Evolutionary conservation across 2,113 vertebrate species (phyloP).

Genomic region (Plestiodon gilberti): DNA sequence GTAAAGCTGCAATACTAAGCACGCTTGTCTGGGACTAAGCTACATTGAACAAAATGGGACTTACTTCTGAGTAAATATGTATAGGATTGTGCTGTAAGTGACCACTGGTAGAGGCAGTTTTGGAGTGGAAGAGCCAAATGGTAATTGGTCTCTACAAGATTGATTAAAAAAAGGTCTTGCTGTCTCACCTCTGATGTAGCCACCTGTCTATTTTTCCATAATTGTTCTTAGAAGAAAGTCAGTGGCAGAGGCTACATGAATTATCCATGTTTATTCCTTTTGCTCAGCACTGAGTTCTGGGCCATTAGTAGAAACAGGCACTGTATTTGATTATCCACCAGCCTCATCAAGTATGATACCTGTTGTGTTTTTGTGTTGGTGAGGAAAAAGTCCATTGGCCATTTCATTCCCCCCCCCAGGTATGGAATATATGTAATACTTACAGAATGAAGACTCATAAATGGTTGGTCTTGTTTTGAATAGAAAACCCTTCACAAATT

Average conservation of each 20-base stretch:
- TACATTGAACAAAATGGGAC: too few species aligned
- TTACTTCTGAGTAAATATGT: too few species aligned
- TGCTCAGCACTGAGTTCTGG: background rate
- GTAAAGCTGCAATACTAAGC: too few species aligned
- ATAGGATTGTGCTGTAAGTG: too few species aligned
- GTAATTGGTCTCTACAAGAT: too few species aligned
- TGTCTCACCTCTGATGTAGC: too few species aligned
- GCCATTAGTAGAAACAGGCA: background rate
- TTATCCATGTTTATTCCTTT: background rate
- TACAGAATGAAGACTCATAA: background rate
- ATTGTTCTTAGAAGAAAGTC: background rate
- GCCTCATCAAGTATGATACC: background rate
- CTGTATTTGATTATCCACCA: background rate
- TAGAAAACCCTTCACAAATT: constrained; percentile 92
- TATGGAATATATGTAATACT: background rate
- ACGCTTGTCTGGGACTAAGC: too few species aligned
- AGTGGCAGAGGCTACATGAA: background rate
- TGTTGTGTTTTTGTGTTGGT: background rate
- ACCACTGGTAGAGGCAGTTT: too few species aligned
- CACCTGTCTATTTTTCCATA: background rate
- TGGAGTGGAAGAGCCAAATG: too few species aligned
- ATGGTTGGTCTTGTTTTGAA: constrained; percentile 29
- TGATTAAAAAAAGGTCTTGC: too few species aligned
- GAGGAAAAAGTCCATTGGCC: background rate
- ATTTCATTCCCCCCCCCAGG: background rate